phyloP scores from a whole-genome alignment of 92 coral and sea anemone genomes.

The Galaxea fascicularis region DNA sequence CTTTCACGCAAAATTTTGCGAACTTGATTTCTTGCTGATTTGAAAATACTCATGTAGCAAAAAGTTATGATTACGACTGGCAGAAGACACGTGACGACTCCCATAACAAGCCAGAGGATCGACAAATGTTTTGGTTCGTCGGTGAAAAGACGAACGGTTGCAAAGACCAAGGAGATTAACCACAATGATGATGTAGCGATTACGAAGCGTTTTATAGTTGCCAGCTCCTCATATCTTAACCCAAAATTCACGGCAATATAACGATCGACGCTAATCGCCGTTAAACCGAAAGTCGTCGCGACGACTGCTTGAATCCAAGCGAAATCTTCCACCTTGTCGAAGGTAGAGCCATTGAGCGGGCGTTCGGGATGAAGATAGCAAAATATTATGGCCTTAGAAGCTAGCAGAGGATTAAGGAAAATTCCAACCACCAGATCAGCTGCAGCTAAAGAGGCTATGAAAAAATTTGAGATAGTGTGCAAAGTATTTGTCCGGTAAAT shows the following conservation, averaged over 20 bases:
- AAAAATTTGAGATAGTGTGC: constrained; percentile 59
- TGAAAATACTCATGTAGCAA: constrained; percentile 62
- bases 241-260: constrained; percentile 60
- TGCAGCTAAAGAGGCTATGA: constrained; percentile 63
- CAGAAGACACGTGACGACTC: constrained; percentile 46
- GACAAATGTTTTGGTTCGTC: constrained; percentile 49
- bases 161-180: constrained; percentile 55
- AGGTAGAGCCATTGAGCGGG: background rate
- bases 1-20: constrained; percentile 33
- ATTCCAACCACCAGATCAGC: constrained; percentile 65
- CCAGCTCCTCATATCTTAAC: constrained; percentile 33
- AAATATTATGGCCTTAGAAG: constrained; percentile 31
- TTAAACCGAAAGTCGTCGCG: constrained; percentile 61
- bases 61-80: constrained; percentile 57
- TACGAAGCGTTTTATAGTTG: constrained; percentile 28
- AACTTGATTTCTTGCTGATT: constrained; percentile 47
- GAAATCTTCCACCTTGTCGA: constrained; percentile 45
- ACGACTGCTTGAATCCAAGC: constrained; percentile 61
- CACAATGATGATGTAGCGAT: constrained; percentile 45
- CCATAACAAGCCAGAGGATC: constrained; percentile 55
- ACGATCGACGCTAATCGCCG: constrained; percentile 67
- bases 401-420: constrained; percentile 50
- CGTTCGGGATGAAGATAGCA: constrained; percentile 22
- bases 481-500: constrained; percentile 55
- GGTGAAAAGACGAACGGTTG: constrained; percentile 45